Percentiles rank a stretch among this genome's conserved stretches.
These are phyloP conservation scores for Pyrochroa serraticornis DNA, from an alignment of 2,888 invertebrate genomes.

Conservation along the genomic window DNA sequence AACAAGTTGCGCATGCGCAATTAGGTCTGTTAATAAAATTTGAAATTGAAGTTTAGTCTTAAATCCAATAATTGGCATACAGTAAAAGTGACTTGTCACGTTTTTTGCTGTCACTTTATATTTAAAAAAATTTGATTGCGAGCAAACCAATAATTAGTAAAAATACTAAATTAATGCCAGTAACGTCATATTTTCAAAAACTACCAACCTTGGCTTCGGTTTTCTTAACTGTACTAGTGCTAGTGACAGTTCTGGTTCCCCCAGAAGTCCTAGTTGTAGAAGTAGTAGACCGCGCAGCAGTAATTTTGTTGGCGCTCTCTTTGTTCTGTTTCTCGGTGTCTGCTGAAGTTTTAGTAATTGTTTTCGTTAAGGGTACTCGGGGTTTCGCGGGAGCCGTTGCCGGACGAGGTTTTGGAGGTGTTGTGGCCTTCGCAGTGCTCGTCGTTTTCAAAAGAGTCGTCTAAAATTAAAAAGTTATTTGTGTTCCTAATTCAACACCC, in stretches of 20 bases:
- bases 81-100: no score
- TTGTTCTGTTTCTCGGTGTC: conserved; percentile 66
- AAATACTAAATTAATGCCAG: background rate
- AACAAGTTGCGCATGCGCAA: no score
- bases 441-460: conserved; percentile 22
- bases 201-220: conserved; percentile 48
- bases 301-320: conserved; percentile 72
- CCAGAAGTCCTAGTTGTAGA: conserved; percentile 37
- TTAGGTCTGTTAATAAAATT: no score
- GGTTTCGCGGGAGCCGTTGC: conserved; percentile 39
- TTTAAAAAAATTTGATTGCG: no score
- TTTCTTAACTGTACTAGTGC: conserved; percentile 44
- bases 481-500: background rate
- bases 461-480: conserved; percentile 4
- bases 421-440: conserved; percentile 30
- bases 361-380: conserved; percentile 41
- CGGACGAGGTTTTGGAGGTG: conserved; percentile 34
- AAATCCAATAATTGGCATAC: no score
- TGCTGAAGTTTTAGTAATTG: conserved; percentile 43
- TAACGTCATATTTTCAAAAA: background rate
- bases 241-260: conserved; percentile 37
- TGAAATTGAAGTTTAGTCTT: no score
- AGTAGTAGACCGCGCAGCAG: conserved; percentile 47
- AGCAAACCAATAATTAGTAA: no score
- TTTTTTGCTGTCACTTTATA: no score